These are phyloP conservation scores for Bellardia pandia DNA, from an alignment of 2,888 invertebrate species.

Conservation along the genomic window DNA sequence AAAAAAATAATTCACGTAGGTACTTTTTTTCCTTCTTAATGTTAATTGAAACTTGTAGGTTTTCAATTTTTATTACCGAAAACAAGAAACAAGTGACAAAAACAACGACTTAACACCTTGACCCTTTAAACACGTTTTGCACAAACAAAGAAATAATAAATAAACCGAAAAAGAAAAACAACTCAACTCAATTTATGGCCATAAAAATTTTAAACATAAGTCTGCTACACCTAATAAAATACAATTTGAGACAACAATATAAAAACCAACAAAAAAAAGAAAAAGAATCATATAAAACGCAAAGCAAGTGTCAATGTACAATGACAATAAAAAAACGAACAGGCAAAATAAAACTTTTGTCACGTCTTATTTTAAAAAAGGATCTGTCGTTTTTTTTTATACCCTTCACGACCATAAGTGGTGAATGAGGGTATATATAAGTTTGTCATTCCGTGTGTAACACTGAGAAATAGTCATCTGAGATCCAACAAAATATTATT, in stretches of 20 bases:
- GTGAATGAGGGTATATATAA: no score
- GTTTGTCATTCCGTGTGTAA: no score
- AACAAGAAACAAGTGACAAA: constrained; percentile 8
- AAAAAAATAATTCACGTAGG: constrained; percentile 26
- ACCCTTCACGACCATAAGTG: no score
- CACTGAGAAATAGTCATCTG: no score
- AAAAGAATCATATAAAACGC: constrained; percentile 66
- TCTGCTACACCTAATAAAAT: constrained; percentile 67
- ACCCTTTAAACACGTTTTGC: constrained; percentile 53
- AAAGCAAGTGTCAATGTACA: constrained; percentile 70
- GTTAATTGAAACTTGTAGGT: constrained; percentile 73
- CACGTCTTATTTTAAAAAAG: constrained; percentile 68
- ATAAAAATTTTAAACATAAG: constrained; percentile 59
- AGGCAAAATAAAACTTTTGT: constrained; percentile 65
- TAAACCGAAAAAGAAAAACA: background rate
- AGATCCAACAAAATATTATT: no score
- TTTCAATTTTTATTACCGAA: constrained; percentile 62
- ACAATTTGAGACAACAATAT: constrained; percentile 51
- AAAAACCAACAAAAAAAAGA: constrained; percentile 23
- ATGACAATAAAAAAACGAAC: constrained; percentile 54
- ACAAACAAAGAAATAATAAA: constrained; percentile 34
- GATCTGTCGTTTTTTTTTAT: constrained; percentile 33
- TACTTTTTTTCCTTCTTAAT: constrained; percentile 12
- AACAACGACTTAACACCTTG: constrained; percentile 69
- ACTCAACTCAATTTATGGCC: constrained; percentile 57